Conservation (phyloP, 2,888 invertebrate genomes). For the Aleiodes alternator region DNA sequence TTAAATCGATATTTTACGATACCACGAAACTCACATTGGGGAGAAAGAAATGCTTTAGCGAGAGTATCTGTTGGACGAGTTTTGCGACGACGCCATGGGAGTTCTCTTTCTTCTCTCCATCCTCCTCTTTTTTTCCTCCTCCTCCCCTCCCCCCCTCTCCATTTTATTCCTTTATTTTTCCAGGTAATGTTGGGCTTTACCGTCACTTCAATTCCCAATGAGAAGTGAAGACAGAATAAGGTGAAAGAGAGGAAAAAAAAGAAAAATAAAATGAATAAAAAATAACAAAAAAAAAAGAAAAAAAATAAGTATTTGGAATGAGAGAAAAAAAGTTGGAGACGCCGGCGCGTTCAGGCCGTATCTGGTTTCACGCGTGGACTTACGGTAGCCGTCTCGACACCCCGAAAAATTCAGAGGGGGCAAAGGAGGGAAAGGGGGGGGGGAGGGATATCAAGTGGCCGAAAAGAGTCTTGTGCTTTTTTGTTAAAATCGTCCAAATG, state of each 20-base stretch:
- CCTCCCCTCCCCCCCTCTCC: no score
- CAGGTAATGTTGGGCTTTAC: constrained; percentile 36
- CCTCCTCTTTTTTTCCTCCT: not conserved
- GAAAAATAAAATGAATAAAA: constrained; percentile 23
- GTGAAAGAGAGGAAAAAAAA: constrained; percentile 4
- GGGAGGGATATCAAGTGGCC: constrained; percentile 13
- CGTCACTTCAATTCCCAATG: constrained; percentile 40
- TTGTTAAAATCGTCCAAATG: constrained; percentile 9
- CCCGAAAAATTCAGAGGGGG: constrained; percentile 43
- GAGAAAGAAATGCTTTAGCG: constrained; percentile 26
- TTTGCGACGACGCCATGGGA: constrained; percentile 52
- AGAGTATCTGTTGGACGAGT: constrained; percentile 37
- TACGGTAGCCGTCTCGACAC: constrained; percentile 47
- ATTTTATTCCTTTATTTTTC: constrained; percentile 27
- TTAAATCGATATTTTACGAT: constrained; percentile 51
- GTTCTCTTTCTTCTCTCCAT: constrained; percentile 47
- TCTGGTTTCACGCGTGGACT: constrained; percentile 48
- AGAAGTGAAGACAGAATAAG: constrained; percentile 22
- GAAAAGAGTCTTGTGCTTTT: constrained; percentile 27
- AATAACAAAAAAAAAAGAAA: not conserved
- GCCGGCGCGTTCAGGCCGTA: constrained; percentile 34
- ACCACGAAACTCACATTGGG: constrained; percentile 23
- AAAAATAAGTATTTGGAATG: constrained; percentile 16
- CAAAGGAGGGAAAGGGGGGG: not conserved
- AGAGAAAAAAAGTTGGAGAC: constrained; percentile 22